Evolutionary conservation across 2,888 invertebrate genomes (phyloP).

Genomic region (Iphiclides podalirius): DNA sequence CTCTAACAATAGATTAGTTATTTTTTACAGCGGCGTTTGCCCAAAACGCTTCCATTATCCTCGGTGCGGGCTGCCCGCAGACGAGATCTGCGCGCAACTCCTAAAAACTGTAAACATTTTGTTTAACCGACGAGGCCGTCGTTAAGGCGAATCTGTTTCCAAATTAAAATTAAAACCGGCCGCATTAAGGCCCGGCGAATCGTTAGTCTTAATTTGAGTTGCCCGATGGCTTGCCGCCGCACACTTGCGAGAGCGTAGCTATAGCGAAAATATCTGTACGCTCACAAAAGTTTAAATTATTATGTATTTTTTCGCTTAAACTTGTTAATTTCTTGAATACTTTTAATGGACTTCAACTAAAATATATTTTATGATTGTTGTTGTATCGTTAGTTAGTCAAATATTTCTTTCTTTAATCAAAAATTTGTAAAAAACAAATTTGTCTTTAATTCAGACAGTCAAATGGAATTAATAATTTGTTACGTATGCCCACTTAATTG

Average conservation of each 20-base stretch:
- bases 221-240: conserved; percentile 39
- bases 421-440: no score
- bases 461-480: no score
- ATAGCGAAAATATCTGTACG: no score
- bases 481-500: no score
- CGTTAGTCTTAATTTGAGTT: conserved; percentile 76
- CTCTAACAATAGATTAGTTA: conserved; percentile 6
- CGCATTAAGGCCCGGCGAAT: conserved; percentile 62
- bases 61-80: background rate
- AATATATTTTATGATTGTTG: no score
- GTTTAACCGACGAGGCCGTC: conserved; percentile 36
- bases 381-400: no score
- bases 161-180: conserved; percentile 72
- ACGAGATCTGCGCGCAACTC: no score
- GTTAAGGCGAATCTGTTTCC: conserved; percentile 65
- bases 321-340: no score
- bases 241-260: conserved; percentile 32
- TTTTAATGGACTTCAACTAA: no score
- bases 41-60: background rate
- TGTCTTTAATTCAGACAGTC: no score
- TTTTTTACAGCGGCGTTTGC: background rate
- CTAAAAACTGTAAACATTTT: conserved; percentile 27
- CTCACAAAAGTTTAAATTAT: background rate
- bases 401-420: no score
- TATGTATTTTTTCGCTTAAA: conserved; percentile 1